Conservation (phyloP, 2,888 invertebrate species). For the Pomacea canaliculata region DNA sequence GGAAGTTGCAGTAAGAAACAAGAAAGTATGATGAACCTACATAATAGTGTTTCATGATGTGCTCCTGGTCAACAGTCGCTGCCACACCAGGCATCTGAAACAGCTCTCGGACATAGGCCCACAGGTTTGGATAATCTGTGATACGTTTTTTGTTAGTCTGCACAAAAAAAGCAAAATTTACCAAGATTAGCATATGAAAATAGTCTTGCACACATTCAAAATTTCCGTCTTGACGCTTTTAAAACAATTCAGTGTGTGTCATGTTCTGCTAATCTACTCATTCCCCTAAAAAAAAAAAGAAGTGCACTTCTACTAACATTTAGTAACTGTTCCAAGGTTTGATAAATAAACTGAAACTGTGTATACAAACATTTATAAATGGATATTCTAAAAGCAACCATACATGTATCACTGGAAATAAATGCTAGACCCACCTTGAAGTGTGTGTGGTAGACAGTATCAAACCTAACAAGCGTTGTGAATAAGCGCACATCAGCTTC, state of each 20-base stretch:
- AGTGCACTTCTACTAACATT: neutral
- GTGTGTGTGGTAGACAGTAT: conserved; percentile 62
- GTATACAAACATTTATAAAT: no score
- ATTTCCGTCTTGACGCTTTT: no score
- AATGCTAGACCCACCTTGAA: conserved; percentile 56
- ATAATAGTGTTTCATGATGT: conserved; percentile 61
- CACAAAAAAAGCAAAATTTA: conserved; percentile 13
- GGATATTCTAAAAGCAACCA: no score
- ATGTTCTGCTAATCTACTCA: neutral
- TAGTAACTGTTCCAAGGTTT: no score
- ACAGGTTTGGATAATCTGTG: conserved; percentile 64
- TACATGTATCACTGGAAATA: no score
- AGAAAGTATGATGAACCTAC: conserved; percentile 37
- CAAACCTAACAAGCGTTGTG: conserved; percentile 63
- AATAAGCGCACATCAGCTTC: conserved; percentile 66
- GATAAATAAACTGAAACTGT: no score
- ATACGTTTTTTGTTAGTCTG: conserved; percentile 64
- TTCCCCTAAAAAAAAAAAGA: neutral
- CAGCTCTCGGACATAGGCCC: conserved; percentile 59
- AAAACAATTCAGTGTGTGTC: no score
- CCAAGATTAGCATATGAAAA: neutral
- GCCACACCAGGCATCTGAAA: conserved; percentile 60
- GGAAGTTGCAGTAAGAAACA: no score
- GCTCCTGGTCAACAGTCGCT: conserved; percentile 61
- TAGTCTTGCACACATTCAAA: no score